Conservation (phyloP, 1,140 invertebrate genomes). For the Drosophila nannoptera region DNA sequence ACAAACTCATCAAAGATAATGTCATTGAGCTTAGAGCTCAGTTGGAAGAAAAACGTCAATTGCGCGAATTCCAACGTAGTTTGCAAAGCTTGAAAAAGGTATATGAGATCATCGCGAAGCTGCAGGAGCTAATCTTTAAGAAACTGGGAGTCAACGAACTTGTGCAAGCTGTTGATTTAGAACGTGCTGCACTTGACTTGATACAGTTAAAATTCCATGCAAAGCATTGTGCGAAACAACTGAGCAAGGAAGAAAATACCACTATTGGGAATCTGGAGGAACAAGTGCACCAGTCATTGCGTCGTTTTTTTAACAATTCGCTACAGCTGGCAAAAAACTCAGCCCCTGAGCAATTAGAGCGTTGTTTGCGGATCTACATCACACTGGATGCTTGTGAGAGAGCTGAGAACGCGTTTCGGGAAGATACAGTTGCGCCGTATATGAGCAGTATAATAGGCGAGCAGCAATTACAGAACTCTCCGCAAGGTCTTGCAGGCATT, state of each 20-base stretch:
- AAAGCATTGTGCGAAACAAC: slow-evolving; percentile 63
- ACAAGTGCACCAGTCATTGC: slow-evolving; percentile 81
- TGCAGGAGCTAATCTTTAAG: slow-evolving; percentile 55
- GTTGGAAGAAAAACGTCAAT: slow-evolving; percentile 60
- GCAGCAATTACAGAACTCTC: slow-evolving; percentile 84
- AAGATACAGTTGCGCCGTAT: slow-evolving; percentile 85
- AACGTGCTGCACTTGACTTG: slow-evolving; percentile 71
- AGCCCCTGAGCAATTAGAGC: slow-evolving; percentile 80
- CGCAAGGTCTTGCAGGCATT: slow-evolving; percentile 86
- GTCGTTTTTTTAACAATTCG: slow-evolving; percentile 83
- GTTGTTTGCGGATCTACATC: slow-evolving; percentile 84
- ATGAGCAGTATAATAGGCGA: slow-evolving; percentile 88
- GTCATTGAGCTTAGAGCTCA: slow-evolving; percentile 55
- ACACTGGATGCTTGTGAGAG: slow-evolving; percentile 84
- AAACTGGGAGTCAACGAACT: slow-evolving; percentile 69
- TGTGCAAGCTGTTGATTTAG: slow-evolving; percentile 70
- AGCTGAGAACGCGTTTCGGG: slow-evolving; percentile 86
- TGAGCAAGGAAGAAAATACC: slow-evolving; percentile 80
- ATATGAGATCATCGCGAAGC: slow-evolving; percentile 59
- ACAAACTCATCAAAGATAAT: slow-evolving; percentile 60
- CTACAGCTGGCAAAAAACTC: slow-evolving; percentile 80
- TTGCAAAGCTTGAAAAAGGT: slow-evolving; percentile 69
- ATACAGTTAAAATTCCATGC: slow-evolving; percentile 71
- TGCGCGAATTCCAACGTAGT: slow-evolving; percentile 60
- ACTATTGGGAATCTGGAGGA: slow-evolving; percentile 81